Base-by-base conservation (phyloP, 2,888 invertebrate species). In the Conus canariensis region DNA sequence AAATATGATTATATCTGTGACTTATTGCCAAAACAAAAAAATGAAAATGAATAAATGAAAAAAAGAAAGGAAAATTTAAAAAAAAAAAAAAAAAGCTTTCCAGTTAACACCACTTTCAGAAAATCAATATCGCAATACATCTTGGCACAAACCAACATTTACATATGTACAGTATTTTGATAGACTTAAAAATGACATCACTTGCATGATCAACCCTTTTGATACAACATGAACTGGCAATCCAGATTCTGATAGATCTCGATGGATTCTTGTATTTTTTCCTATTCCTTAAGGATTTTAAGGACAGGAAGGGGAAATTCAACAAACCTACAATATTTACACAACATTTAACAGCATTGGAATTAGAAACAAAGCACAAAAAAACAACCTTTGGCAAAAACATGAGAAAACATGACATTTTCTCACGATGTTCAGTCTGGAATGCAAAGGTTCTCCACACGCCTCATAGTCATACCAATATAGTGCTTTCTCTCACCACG, bases 331-430 rank as follows among this genome's bases (percentile, higher is more conserved):
- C 7, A 45, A 58, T 60, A 85, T 25, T 67, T 74, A 85, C 56
- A 85, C 70, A 67, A 89, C 89, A 89, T n/a, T 83, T 77, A 85
- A 89, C 85, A 85, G 85, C 85, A 85, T 77, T 89, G 89, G 89
- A 89, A 89, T 89, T 70, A n/a, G 19, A 70, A 70, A 70, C 14
- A 22, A 70, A 22, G 16, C 16, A 88, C 85, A 67, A 67, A 45
- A 64, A 67, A 64, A 30, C 70, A 70, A 7, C 70, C 85, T 89
- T 85, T 85, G 85, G 85, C 85, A 85, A 70, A 70, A 70, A 70
- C 70, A 22, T 70, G 70, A 70, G 64, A 89, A 85, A 64, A 45
- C 70, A 77, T 19, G 74, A 87, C 30, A 87, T 74, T 56, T 56
- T 77, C 45, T 87, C 67, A 25, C 25, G 64, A 58, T 87, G 56